Base-by-base conservation (phyloP, 1,140 invertebrate genomes). In the Cydia fagiglandana region DNA sequence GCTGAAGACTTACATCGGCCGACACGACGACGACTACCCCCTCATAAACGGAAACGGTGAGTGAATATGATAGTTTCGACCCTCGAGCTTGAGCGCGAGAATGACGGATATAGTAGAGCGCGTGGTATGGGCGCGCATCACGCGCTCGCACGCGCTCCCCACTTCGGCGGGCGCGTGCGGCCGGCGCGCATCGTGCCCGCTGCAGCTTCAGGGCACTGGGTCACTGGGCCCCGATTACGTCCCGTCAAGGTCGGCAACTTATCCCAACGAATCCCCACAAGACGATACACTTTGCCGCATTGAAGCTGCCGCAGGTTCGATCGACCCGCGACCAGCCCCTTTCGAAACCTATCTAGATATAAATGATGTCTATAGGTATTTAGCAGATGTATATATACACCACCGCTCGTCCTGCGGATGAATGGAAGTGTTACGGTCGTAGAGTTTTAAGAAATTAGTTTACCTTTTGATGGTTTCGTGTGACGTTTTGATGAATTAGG, bases 1-100 rank as follows among this genome's bases (percentile, higher is more conserved):
- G 93, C 95, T 96, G 93, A 96, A 96, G 94, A 95, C 94, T 81
- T 94, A 96, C 92, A 95, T 96, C 92, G 95, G 95, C 93, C 94
- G 95, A 85, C 95, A 95, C 91, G 95, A 95, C 94, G 94, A 94
- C 90, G 95, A 96, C 93, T 96, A 96, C 94, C 95, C 95, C 91
- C 94, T 96, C 82, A 96, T 96, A 93, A 94, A 94, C 92, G 94
- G 94, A 91, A 95, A 95, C 94, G 95, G 95, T 96, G 90, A 96
- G 95, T 95, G 64, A 75, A 75, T 75, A 20, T 64, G 74, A 47
- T 75, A 68, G 73, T 73, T 73, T 73, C 20, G 66, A 70, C 66
- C 66, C 66, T 70, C 66, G 66, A 70, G 34, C 38, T 70, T 34
- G 15, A 70, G 66, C 66, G 34, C 66, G 34, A 73, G 50, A 45